Base-by-base conservation (phyloP, 64 coral and sea anemone species). In the Hydrozoanthus tunicans region DNA sequence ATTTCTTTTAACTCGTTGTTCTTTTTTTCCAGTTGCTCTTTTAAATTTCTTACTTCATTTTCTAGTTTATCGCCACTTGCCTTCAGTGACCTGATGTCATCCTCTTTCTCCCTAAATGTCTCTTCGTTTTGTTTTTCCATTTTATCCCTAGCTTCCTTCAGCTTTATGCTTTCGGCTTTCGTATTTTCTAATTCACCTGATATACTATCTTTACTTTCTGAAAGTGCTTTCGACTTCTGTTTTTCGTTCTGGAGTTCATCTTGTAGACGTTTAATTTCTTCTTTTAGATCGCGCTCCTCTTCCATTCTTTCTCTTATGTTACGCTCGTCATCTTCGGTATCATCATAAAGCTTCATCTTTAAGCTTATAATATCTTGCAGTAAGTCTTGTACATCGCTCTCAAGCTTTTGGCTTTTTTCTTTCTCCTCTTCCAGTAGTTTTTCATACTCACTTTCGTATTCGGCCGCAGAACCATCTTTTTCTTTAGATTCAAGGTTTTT, bases 351-450 rank as follows among this genome's bases (percentile, higher is more conserved):
- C 61, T 89, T 91, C 92, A 89, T 94, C 26, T 96, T 96, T 52
- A 96, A 52, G 26, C 75, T 59, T 51, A 94, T 79, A 54, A 96
- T 96, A 15, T 96, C 95, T 80, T 92, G 73, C 10, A 96, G 70
- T 12, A 96, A 58, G 69, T 96, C 90, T 59, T 94, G 91, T 2
- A 89, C 78, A 90, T 96, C 92, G 77, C 92, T 96, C 72, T 96
- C 61, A 73, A 89, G 86, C 53, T 82, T 91, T 53, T 93, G 70
- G 61, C 83, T 96, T 3, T 83, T 84, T 84, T 6, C 5, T 23
- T 89, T 96, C 11, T 94, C 89, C 25, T 90, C 75, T 26, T 73
- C 53, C 26, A 96, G 72, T 12, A 89, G 58, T 51, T 82, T 81
- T 88, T 88, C 84, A 71, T 4, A 73, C 57, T 72, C 24, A 1